These are phyloP conservation scores for Catostylus mosaicus DNA, from an alignment of 30 jellyfish, hydroid and myxozoan genomes.

Conservation along the genomic window DNA sequence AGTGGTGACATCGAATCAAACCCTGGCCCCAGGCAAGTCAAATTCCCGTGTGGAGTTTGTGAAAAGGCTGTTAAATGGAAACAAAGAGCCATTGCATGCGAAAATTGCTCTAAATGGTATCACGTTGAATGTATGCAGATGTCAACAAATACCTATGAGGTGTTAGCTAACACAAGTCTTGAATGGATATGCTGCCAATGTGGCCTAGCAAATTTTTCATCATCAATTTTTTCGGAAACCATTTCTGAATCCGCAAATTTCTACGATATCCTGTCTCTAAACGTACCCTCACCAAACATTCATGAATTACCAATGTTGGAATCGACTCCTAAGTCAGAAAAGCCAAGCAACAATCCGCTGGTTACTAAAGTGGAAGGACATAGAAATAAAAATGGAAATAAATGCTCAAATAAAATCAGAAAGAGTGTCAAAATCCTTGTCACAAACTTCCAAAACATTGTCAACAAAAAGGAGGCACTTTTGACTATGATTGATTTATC, in stretches of 20 bases:
- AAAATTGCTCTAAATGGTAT: slow-evolving; percentile 20
- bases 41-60: slow-evolving; percentile 24
- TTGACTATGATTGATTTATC: neutral
- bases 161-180: slow-evolving; percentile 39
- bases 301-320: slow-evolving; percentile 9
- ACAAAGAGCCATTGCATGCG: neutral
- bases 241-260: slow-evolving; percentile 26
- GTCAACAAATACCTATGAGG: slow-evolving; percentile 33
- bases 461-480: slow-evolving; percentile 14
- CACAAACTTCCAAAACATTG: slow-evolving; percentile 3
- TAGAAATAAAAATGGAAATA: slow-evolving; percentile 5
- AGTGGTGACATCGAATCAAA: slow-evolving; percentile 42
- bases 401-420: slow-evolving; percentile 10
- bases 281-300: slow-evolving; percentile 7
- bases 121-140: slow-evolving; percentile 36
- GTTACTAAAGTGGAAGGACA: slow-evolving; percentile 1
- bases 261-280: slow-evolving; percentile 23
- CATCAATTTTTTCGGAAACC: slow-evolving; percentile 22
- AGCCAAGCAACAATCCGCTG: neutral
- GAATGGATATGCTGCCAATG: slow-evolving; percentile 50
- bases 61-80: slow-evolving; percentile 30
- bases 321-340: slow-evolving; percentile 9
- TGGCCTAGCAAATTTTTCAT: slow-evolving; percentile 38
- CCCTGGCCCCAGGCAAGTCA: slow-evolving; percentile 43
- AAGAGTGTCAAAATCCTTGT: neutral